Evolutionary conservation across 2,888 invertebrate species (phyloP).

Genomic region (Trypoxylon attenuatum): DNA sequence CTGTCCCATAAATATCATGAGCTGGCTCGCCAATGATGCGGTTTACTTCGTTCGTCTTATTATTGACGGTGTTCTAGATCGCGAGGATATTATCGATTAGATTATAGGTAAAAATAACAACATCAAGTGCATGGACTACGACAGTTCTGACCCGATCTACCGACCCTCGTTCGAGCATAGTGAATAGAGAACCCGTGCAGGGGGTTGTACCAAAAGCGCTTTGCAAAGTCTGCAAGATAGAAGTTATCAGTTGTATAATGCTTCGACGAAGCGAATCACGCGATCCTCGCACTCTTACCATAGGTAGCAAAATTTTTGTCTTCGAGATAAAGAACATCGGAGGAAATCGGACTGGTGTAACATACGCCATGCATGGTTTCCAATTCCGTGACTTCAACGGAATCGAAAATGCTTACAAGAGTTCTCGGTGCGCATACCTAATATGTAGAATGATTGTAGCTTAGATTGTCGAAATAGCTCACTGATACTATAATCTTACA

Average conservation of each 20-base stretch:
- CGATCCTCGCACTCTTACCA: no score
- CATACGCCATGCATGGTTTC: conserved; percentile 64
- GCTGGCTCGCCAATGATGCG: conserved; percentile 55
- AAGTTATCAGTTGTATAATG: no score
- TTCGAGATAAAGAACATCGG: conserved; percentile 26
- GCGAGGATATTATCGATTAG: no score
- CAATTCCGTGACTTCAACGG: neutral
- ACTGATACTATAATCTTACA: neutral
- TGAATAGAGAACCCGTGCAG: conserved; percentile 62
- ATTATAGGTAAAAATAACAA: no score
- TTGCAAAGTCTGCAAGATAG: conserved; percentile 57
- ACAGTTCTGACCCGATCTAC: no score
- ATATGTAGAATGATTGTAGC: conserved; percentile 1
- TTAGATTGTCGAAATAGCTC: no score
- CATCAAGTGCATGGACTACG: no score
- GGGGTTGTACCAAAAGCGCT: conserved; percentile 54
- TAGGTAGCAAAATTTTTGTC: conserved; percentile 32
- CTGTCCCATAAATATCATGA: conserved; percentile 45
- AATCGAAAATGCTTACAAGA: conserved; percentile 39
- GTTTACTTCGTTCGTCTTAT: neutral
- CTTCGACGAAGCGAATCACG: no score
- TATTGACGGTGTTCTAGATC: neutral
- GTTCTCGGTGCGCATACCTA: conserved; percentile 64
- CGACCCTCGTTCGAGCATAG: conserved; percentile 37
- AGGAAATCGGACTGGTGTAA: conserved; percentile 45